phyloP scores from a whole-genome alignment of 2,797 vertebrate genomes.

The Parauchenoglanis ngamensis region DNA sequence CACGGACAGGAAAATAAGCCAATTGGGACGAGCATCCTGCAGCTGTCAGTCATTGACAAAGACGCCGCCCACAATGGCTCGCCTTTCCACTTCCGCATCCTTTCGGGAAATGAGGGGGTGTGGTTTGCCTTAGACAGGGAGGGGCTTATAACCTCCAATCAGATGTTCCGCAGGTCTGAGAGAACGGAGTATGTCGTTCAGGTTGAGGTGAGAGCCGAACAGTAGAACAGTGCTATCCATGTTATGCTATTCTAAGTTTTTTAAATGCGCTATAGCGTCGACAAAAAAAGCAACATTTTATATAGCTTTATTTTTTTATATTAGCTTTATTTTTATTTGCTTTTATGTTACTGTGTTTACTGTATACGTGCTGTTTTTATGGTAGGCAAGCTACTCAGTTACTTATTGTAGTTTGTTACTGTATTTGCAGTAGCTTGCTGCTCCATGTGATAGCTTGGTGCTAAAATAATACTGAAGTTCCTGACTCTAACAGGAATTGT shows the following conservation, averaged over 20 bases:
- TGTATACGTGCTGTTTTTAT: too few species aligned
- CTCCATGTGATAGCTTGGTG: background rate
- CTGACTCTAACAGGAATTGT: too few species aligned
- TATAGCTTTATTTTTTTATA: background rate
- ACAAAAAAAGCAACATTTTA: background rate
- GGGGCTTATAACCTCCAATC: slow-evolving; percentile 85
- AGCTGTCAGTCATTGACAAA: slow-evolving; percentile 90
- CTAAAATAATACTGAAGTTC: background rate
- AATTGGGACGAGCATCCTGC: slow-evolving; percentile 90
- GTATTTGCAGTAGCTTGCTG: too few species aligned
- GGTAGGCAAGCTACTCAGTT: background rate
- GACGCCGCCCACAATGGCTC: slow-evolving; percentile 95
- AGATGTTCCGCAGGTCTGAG: slow-evolving; percentile 84
- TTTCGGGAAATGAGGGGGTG: slow-evolving; percentile 89
- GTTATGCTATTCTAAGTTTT: background rate
- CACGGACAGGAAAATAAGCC: slow-evolving; percentile 91
- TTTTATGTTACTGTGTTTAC: too few species aligned
- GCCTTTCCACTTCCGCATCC: slow-evolving; percentile 88
- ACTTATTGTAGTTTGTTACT: background rate
- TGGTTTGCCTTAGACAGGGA: slow-evolving; percentile 87
- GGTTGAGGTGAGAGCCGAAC: slow-evolving; percentile 80
- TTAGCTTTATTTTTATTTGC: background rate
- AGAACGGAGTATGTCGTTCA: slow-evolving; percentile 85
- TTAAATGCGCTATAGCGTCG: background rate
- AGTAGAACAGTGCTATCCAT: background rate